Evolutionary conservation across 2,113 vertebrate genomes (phyloP), one percentile per base, ranked within the genome.

Genomic region (Rhynchomys soricoides): DNA sequence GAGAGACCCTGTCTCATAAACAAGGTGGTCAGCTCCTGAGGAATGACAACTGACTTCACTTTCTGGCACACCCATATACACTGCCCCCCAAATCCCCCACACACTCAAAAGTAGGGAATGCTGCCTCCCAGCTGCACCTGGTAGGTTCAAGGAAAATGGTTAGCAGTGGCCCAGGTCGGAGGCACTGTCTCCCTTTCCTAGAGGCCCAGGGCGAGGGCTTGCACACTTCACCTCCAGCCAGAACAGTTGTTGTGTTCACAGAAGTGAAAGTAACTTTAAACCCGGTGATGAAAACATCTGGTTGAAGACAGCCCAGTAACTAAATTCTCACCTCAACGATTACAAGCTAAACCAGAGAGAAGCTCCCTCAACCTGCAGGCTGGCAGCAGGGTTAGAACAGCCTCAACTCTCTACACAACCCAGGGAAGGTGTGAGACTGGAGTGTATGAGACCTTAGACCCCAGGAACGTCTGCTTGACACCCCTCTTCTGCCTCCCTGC

Each of bases 251-350:
- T 62, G 57, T n/a, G 64, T 89, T 86, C 16, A 73, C 90, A 93
- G 96, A 98, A 97, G 31, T 94, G 97, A 98, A 98, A 98, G 97
- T 87, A 87, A 98, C 96, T 98, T 97, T 94, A 96, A 97, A 91
- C 57, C 31, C 96, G 74, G 68, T 87, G 82, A 97, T 86, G 64
- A 96, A 93, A 78, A 48, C 13, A 34, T 45, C 73, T 94, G 55
- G 96, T 89, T 59, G 50, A 95, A 95, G 82, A 90, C 93, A 95
- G 83, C 43, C 4, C 64, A 64, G 15, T 95, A 95, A 95, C 55
- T 95, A 57, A 74, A 96, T 95, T 94, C 94, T 97, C 89, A 98
- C 83, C 64, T 97, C 57, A 37, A 88, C 79, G 93, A 90, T 64
- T 89, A 52, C 77, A 96, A 97, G 93, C 70, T 96, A 94, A 97